These are phyloP conservation scores for Urocitellus parryii DNA, from an alignment of 2,113 vertebrate species.

Conservation along the genomic window DNA sequence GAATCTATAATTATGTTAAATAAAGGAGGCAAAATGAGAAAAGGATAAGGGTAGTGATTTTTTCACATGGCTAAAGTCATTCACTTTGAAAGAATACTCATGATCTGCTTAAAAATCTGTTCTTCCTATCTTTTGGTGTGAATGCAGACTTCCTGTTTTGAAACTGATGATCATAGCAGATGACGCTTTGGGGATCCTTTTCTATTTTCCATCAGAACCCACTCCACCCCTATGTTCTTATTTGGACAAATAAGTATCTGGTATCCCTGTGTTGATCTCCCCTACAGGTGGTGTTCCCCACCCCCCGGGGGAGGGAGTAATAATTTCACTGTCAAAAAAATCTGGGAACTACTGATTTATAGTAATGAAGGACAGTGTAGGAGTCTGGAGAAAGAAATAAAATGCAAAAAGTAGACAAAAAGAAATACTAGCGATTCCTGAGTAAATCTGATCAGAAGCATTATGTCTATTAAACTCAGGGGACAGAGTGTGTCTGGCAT, in stretches of 20 bases:
- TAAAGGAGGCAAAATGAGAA: background rate
- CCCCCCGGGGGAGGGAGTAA: background rate
- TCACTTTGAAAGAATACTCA: background rate
- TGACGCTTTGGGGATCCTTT: background rate
- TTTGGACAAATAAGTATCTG: background rate
- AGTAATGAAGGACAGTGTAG: background rate
- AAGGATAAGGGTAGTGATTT: background rate
- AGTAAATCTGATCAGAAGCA: background rate
- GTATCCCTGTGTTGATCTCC: background rate
- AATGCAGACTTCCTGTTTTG: background rate
- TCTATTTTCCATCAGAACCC: background rate
- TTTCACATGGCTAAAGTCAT: background rate
- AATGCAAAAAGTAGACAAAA: background rate
- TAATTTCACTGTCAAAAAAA: background rate
- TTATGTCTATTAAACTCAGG: background rate
- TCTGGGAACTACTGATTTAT: constrained; percentile 24
- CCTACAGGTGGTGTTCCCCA: background rate
- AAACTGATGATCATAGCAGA: background rate
- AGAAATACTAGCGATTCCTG: background rate
- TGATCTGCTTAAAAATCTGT: background rate
- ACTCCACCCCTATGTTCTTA: background rate
- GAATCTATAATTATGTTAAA: background rate
- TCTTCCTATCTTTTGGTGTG: background rate
- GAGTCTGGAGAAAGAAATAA: constrained; percentile 10
- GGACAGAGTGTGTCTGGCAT: background rate